Evolutionary conservation across 1,140 invertebrate genomes (phyloP).

Genomic region (Pachypsylla venusta): DNA sequence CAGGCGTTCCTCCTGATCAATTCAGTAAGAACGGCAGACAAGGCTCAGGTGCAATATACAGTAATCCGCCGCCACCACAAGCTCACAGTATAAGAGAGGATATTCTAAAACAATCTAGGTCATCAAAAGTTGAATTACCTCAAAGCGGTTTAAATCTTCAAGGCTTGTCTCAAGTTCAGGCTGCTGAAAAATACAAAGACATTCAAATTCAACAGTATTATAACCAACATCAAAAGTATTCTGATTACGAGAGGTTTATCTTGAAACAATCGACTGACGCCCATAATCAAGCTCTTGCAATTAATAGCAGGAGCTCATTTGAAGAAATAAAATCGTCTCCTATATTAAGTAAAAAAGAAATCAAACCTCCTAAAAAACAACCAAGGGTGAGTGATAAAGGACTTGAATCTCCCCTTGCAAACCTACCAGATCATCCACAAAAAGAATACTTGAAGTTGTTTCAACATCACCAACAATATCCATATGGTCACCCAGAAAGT

Average conservation of each 20-base stretch:
- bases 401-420: neutral
- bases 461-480: neutral
- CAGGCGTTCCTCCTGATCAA: neutral
- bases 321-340: neutral
- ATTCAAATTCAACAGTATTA: conserved; percentile 4
- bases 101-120: neutral
- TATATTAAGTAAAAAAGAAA: neutral
- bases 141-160: neutral
- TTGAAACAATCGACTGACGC: neutral
- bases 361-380: neutral
- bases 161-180: conserved; percentile 4
- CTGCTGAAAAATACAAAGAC: neutral
- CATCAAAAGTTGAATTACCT: neutral
- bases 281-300: neutral
- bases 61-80: neutral
- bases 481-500: neutral
- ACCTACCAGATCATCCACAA: neutral
- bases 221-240: neutral
- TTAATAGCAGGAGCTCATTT: neutral
- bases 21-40: too few relatives aligned
- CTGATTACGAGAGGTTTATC: conserved; percentile 1
- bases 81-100: neutral
- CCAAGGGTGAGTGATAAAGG: neutral
- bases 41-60: too few relatives aligned
- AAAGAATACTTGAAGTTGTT: conserved; percentile 6